Conservation (phyloP, 2,888 invertebrate genomes). For the Macaria liturata region DNA sequence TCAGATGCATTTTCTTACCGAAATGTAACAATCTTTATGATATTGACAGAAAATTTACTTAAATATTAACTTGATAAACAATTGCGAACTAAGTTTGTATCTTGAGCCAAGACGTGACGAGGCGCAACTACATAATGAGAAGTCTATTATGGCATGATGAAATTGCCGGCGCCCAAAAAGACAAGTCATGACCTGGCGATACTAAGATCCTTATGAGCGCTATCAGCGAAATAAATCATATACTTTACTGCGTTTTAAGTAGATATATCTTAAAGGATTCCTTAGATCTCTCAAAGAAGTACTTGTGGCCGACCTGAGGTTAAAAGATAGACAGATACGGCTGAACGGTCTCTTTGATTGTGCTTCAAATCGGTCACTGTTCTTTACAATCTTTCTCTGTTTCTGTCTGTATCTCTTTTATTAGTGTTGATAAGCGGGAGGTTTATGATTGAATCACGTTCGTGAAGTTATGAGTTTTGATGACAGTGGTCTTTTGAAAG, state of each 20-base stretch:
- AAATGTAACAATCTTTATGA: too few relatives aligned
- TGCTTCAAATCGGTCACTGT: slow-evolving; percentile 16
- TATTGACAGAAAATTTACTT: too few relatives aligned
- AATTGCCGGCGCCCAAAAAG: slow-evolving; percentile 19
- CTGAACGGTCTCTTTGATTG: slow-evolving; percentile 27
- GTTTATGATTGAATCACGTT: slow-evolving; percentile 12
- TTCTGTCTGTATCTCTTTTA: slow-evolving; percentile 1
- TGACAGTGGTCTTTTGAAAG: too few relatives aligned
- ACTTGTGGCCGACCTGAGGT: slow-evolving; percentile 59
- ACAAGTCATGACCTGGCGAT: slow-evolving; percentile 24
- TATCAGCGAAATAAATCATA: slow-evolving; percentile 72
- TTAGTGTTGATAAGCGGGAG: slow-evolving; percentile 2
- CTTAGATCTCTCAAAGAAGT: slow-evolving; percentile 49
- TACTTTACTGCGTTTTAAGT: slow-evolving; percentile 70
- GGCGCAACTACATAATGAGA: too few relatives aligned
- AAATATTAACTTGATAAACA: too few relatives aligned
- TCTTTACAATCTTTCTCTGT: slow-evolving; percentile 15
- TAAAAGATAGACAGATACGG: slow-evolving; percentile 48
- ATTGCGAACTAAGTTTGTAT: too few relatives aligned
- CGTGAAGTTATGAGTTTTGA: too few relatives aligned
- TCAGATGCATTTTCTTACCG: too few relatives aligned
- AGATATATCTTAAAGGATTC: slow-evolving; percentile 68
- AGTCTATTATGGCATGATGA: too few relatives aligned
- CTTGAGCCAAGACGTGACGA: too few relatives aligned
- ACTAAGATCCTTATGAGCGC: slow-evolving; percentile 41